Evolutionary conservation across 2,113 vertebrate species (phyloP), one percentile per base, ranked within the genome.

Genomic region (Myiopsitta monachus): DNA sequence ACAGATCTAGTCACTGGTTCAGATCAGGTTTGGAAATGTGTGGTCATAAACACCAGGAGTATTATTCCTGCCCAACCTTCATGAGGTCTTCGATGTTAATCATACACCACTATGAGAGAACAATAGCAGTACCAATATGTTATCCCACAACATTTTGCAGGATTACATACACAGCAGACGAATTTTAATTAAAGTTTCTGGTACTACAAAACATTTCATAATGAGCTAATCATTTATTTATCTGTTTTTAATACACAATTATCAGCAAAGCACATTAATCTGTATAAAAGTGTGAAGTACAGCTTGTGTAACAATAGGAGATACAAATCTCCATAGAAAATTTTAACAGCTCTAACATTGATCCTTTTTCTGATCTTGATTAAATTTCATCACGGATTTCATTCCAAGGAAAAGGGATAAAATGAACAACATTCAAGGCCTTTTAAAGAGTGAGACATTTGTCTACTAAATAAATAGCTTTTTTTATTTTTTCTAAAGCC

Each of bases 221-320:
- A 88, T 41, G 46, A 96, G 85, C 38, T 88, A 94, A 94, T 91
- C 7, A 82, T 68, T 86, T 87, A 97, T 94, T 90, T 79, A 94
- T 87, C 83, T 90, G 47, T 72, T 87, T 96, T 92, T 92, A 93
- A 92, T 87, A 87, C 6, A 67, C 30, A 92, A 46, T 91, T 92
- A 92, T 69, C 63, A 70, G 86, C 69, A 92, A 92, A 93, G 74
- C 41, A 89, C 36, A 78, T 92, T 92, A 90, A 88, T 84, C 86
- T 82, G 57, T 79, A 92, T 28, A 92, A 57, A 93, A 89, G 86
- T 28, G 5, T 92, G 76, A 96, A 95, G 77, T 69, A 59, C 2
- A 82, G 57, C 70, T 73, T 28, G 39, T 26, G 49, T 57, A 81
- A 88, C 4, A 10, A 41, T 5, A 62, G 38, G n/a, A 83, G 43